Base-by-base conservation (phyloP, 2,888 invertebrate species). In the Eueremaeus valkanovi region DNA sequence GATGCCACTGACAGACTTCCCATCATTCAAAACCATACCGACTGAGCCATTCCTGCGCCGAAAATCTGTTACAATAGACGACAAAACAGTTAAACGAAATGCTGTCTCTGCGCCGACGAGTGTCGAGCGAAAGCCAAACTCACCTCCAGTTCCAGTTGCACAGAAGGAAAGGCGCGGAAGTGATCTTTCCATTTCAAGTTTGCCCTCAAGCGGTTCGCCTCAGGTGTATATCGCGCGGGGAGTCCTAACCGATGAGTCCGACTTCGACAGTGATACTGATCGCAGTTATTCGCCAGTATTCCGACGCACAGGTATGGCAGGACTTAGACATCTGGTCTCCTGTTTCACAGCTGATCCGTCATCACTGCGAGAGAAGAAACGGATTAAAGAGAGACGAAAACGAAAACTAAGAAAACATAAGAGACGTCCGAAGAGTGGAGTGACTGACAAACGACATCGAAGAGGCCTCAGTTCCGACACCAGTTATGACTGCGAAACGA, bases 211-310 rank as follows among this genome's bases (percentile, higher is more conserved):
- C 27, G 72, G 75, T 33, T 77, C 77, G 0, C 74, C 73, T 6
- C 76, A 77, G 49, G 74, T 74, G 9, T 77, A 77, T 42, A 77
- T 77, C 49, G 73, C 70, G 18, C 72, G 77, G 21, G 77, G 76
- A 33, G 77, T 76, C 8, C 45, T 77, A 3, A 77, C 77, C 13
- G 77, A 77, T 36, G 77, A 77, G 29, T 77, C 77, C 3, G 77
- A 77, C 40, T 27, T 74, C 9, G 77, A 77, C 21, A 63, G 36
- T 5, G 76, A 77, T 9, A 70, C 68, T 24, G 76, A 77, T 29
- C 49, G 75, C 31, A 75, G 75, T 45, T 40, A 58, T 61, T 55
- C 51, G 8, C 55, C 75, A 40, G 72, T 21, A 29, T 27, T 70
- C 16, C 29, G 72, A 16, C 31, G 27, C n/a, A 29, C n/a, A 27